These are phyloP conservation scores for Cariama cristata DNA, from an alignment of 2,113 vertebrate genomes.

Conservation along the genomic window DNA sequence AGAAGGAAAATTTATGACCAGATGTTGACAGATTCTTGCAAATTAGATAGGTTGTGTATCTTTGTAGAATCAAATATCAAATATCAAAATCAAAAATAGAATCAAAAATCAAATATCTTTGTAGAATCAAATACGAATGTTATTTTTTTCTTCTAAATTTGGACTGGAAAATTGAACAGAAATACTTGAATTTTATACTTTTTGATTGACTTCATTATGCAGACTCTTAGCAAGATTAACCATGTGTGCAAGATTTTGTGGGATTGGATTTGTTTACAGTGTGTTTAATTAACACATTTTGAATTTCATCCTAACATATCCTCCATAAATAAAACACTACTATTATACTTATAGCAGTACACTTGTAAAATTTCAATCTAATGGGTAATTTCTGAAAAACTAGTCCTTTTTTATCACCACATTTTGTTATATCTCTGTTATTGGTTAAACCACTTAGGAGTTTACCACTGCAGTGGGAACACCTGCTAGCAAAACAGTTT, in stretches of 20 bases:
- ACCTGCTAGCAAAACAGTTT: conserved; percentile 68
- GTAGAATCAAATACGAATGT: background rate
- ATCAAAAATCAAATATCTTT: background rate
- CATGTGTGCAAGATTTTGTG: background rate
- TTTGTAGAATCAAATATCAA: background rate
- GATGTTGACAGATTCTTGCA: background rate
- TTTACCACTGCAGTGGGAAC: conserved; percentile 42
- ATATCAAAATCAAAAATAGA: no score
- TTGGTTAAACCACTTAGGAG: conserved; percentile 26
- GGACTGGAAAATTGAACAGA: background rate
- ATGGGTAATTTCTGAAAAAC: background rate
- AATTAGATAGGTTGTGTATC: background rate
- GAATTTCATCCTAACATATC: background rate
- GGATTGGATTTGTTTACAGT: background rate
- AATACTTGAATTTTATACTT: background rate
- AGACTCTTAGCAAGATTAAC: background rate
- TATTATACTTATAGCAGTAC: background rate
- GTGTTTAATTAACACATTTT: background rate
- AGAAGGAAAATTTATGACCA: background rate
- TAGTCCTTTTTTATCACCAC: background rate
- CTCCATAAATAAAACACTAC: background rate
- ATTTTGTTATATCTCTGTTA: background rate
- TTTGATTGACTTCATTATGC: background rate
- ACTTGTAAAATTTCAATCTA: conserved; percentile 20
- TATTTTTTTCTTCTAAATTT: background rate